Percentiles rank a stretch among this genome's conserved stretches.
Evolutionary conservation across 2,113 vertebrate species (phyloP).

Genomic region (Haplochromis burtoni): DNA sequence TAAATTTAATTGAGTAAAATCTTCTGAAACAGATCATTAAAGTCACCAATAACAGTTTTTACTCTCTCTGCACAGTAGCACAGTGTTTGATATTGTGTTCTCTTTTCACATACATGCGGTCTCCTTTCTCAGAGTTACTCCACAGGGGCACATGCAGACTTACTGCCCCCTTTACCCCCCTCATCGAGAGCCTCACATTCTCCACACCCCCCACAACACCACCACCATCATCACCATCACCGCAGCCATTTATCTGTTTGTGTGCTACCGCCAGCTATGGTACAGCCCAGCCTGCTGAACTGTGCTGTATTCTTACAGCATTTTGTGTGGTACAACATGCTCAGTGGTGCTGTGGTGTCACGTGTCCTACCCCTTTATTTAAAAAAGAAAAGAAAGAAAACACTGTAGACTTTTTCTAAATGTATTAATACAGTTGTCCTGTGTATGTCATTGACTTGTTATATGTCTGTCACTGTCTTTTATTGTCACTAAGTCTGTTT

Average conservation of each 20-base stretch:
- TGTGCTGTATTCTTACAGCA: neutral
- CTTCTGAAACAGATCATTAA: neutral
- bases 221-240: slow-evolving; percentile 57
- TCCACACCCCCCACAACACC: slow-evolving; percentile 40
- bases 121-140: slow-evolving; percentile 57
- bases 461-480: neutral
- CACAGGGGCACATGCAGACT: slow-evolving; percentile 52
- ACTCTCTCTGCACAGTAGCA: neutral
- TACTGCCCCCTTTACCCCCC: slow-evolving; percentile 65
- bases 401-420: neutral
- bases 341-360: neutral
- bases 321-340: neutral
- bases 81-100: neutral
- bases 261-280: slow-evolving; percentile 55
- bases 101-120: neutral
- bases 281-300: slow-evolving; percentile 18
- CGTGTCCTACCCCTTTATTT: neutral
- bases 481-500: neutral
- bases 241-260: slow-evolving; percentile 62
- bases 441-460: neutral
- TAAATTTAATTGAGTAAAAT: neutral
- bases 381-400: neutral
- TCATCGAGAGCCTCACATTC: slow-evolving; percentile 49
- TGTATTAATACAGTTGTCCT: neutral
- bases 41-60: neutral